A percentile compares a stretch with the other conserved stretches of the same genome.
Conservation (phyloP, 2,888 invertebrate species). For the Himalopsyche tibetana region DNA sequence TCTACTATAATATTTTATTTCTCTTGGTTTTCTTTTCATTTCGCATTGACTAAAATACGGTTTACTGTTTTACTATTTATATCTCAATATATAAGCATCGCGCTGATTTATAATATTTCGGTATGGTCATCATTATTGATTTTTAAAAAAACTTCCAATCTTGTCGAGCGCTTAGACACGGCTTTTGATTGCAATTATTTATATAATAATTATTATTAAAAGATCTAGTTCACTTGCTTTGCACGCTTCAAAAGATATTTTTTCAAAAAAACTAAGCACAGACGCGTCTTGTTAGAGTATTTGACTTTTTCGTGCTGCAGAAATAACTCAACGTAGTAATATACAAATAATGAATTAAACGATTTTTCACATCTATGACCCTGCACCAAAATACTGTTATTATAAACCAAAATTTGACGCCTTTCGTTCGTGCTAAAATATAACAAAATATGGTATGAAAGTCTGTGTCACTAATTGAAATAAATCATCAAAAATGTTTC, state of each 20-base stretch:
- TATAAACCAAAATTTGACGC: neutral
- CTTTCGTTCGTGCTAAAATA: neutral
- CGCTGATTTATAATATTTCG: neutral
- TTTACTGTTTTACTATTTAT: too few relatives aligned
- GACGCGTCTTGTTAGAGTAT: neutral
- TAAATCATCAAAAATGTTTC: neutral
- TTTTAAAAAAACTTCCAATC: neutral
- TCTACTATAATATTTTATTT: too few relatives aligned
- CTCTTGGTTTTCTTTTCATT: too few relatives aligned
- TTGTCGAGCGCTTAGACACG: neutral
- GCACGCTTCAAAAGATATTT: neutral
- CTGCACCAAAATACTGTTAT: neutral
- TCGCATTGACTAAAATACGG: too few relatives aligned
- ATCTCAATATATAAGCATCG: neutral
- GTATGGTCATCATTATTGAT: neutral
- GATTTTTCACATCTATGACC: neutral
- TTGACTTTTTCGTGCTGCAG: neutral
- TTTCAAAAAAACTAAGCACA: neutral
- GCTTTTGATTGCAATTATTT: slow-evolving; percentile 18
- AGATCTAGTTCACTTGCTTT: neutral
- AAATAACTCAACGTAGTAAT: neutral
- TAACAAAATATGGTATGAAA: neutral
- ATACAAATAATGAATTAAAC: neutral
- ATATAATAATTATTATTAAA: neutral
- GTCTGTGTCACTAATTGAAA: neutral